Evolutionary conservation across 2,797 vertebrate species (phyloP).

Genomic region (Pelodytes ibericus): DNA sequence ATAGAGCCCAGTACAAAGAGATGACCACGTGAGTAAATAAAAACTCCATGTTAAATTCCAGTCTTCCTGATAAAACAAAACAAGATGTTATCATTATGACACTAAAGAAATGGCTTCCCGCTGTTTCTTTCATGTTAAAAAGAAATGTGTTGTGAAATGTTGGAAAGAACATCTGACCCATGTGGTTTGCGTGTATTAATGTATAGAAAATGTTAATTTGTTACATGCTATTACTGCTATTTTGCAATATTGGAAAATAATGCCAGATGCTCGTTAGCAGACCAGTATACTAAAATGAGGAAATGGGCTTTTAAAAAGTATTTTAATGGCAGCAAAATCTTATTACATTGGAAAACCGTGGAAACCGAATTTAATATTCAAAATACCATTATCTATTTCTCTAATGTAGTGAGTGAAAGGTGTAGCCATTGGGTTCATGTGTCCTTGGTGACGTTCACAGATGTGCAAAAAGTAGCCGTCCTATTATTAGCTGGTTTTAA

Average conservation of each 20-base stretch:
- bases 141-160: slow-evolving; percentile 3
- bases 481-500: no score
- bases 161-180: slow-evolving; percentile 15
- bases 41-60: neutral
- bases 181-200: slow-evolving; percentile 27
- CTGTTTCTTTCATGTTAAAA: slow-evolving; percentile 19
- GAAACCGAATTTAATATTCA: slow-evolving; percentile 44
- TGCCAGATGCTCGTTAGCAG: slow-evolving; percentile 50
- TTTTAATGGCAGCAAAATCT: slow-evolving; percentile 47
- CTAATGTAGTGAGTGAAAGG: no score
- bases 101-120: neutral
- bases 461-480: no score
- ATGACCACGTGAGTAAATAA: neutral
- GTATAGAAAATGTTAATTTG: slow-evolving; percentile 31
- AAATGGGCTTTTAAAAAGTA: slow-evolving; percentile 47
- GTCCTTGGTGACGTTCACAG: no score
- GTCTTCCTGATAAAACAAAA: neutral
- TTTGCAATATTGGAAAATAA: slow-evolving; percentile 44
- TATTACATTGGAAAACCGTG: slow-evolving; percentile 46
- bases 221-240: slow-evolving; percentile 20
- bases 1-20: neutral
- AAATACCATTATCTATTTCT: slow-evolving; percentile 31
- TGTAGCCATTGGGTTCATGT: no score
- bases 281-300: slow-evolving; percentile 50
- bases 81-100: neutral